These are phyloP conservation scores for Hipparchia sbordonii DNA, from an alignment of 2,888 invertebrate species.

Conservation along the genomic window DNA sequence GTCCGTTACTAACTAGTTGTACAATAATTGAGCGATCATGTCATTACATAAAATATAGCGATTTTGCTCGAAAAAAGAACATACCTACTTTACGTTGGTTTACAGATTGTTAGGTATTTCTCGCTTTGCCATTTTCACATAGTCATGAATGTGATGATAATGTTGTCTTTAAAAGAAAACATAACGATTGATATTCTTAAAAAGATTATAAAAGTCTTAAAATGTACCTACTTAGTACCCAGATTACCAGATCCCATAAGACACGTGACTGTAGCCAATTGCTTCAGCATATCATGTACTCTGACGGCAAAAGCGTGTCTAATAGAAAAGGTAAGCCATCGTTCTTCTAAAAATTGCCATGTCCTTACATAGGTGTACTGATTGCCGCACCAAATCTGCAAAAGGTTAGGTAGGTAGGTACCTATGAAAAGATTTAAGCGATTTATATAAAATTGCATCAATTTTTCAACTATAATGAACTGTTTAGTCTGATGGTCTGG, in stretches of 20 bases:
- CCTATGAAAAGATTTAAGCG: too few species aligned
- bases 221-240: constrained; percentile 50
- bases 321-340: constrained; percentile 70
- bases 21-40: neutral
- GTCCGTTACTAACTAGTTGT: neutral
- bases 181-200: too few species aligned
- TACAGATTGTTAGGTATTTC: too few species aligned
- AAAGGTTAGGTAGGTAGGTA: neutral
- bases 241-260: constrained; percentile 51
- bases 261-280: constrained; percentile 52
- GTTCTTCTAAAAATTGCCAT: constrained; percentile 66
- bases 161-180: too few species aligned
- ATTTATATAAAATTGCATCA: too few species aligned
- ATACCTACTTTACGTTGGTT: too few species aligned
- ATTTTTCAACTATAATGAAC: too few species aligned
- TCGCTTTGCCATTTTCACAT: too few species aligned
- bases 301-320: constrained; percentile 63
- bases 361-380: constrained; percentile 67
- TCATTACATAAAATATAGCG: too few species aligned
- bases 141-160: too few species aligned
- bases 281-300: constrained; percentile 53
- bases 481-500: too few species aligned
- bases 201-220: neutral
- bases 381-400: constrained; percentile 60
- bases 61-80: too few species aligned